phyloP scores from a whole-genome alignment of 2,888 invertebrate genomes.

The Amiota communis region DNA sequence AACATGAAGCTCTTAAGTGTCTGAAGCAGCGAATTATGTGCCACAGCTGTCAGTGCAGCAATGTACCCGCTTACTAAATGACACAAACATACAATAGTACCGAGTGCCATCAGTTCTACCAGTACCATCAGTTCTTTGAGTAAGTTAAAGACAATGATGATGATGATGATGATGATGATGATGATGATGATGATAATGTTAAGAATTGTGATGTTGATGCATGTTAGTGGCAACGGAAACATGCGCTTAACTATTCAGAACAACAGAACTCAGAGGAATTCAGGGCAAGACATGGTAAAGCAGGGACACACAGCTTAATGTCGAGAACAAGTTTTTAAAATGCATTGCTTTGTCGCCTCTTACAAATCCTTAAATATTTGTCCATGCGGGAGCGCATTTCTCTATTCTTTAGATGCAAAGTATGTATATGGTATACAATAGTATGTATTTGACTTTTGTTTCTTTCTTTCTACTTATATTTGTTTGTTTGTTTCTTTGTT shows the following conservation, averaged over 20 bases:
- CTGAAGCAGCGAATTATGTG: constrained; percentile 55
- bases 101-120: too few species aligned
- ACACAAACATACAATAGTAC: constrained; percentile 40
- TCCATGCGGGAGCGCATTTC: constrained; percentile 44
- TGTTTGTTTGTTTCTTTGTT: constrained; percentile 52
- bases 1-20: too few species aligned
- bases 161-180: too few species aligned
- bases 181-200: too few species aligned
- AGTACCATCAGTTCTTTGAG: too few species aligned
- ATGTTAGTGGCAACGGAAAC: not conserved
- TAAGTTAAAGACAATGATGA: too few species aligned
- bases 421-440: not conserved
- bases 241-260: not conserved
- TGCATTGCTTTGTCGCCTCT: constrained; percentile 43
- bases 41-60: constrained; percentile 57
- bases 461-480: constrained; percentile 41
- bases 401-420: too few species aligned
- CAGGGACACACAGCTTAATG: constrained; percentile 2
- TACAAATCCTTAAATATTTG: constrained; percentile 54
- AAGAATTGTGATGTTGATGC: not conserved
- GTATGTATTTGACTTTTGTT: not conserved
- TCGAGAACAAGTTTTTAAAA: constrained; percentile 43
- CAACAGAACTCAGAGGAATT: not conserved
- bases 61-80: constrained; percentile 42
- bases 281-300: not conserved